phyloP scores from a whole-genome alignment of 2,113 vertebrate genomes.

The Fukomys damarensis region DNA sequence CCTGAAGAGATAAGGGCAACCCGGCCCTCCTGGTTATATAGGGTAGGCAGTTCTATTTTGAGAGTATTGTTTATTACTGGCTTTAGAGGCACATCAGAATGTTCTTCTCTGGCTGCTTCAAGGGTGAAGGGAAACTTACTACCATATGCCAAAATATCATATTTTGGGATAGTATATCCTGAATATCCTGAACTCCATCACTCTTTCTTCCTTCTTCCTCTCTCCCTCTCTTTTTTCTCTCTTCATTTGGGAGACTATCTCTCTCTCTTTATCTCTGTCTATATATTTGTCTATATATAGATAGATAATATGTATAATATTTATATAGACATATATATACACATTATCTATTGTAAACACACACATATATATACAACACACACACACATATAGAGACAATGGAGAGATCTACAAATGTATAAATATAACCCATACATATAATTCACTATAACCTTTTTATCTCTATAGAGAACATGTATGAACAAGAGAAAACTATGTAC shows the following conservation, averaged over 20 bases:
- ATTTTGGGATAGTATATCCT: not conserved
- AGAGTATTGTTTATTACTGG: not conserved
- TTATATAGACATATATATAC: not conserved
- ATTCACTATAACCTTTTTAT: not conserved
- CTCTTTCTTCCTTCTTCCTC: not conserved
- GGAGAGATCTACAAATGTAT: not conserved
- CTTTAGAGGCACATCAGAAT: not conserved
- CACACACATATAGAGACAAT: not conserved
- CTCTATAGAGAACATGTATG: not conserved
- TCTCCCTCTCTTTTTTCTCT: not conserved
- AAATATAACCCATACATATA: not conserved
- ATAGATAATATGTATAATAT: not conserved
- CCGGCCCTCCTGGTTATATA: not conserved
- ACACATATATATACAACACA: not conserved
- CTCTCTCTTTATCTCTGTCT: too few species aligned
- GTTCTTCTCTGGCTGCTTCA: not conserved
- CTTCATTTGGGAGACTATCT: not conserved
- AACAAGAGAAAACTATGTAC: not conserved
- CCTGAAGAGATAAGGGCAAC: not conserved
- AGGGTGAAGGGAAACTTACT: not conserved
- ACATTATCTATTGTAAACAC: not conserved
- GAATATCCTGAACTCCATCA: not conserved
- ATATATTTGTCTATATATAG: not conserved
- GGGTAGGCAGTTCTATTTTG: not conserved
- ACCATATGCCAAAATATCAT: not conserved